These are phyloP conservation scores for Listronotus bonariensis DNA, from an alignment of 1,140 invertebrate genomes.

Conservation along the genomic window DNA sequence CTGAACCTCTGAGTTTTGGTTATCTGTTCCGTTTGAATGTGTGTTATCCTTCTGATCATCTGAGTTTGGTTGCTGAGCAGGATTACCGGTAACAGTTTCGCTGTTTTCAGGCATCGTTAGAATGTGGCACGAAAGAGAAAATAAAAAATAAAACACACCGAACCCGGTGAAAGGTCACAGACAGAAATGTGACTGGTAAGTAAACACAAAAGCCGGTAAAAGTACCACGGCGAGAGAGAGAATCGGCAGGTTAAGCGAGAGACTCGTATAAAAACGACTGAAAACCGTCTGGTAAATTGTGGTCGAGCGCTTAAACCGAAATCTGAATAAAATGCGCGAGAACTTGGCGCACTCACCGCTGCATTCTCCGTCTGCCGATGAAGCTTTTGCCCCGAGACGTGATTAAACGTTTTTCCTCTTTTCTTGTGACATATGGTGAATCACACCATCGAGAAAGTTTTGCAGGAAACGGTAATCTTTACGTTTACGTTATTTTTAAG, in stretches of 20 bases:
- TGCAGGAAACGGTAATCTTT: neutral
- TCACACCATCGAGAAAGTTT: conserved; percentile 10
- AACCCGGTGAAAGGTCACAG: conserved; percentile 1
- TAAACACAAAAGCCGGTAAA: neutral
- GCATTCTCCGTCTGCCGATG: conserved; percentile 3
- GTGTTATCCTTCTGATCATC: conserved; percentile 8
- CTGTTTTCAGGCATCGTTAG: conserved; percentile 8
- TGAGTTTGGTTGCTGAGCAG: neutral
- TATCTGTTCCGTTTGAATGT: too few species aligned
- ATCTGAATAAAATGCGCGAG: conserved; percentile 12
- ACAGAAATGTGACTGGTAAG: neutral
- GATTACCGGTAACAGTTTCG: conserved; percentile 19
- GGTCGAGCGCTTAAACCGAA: neutral
- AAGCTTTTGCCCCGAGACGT: neutral
- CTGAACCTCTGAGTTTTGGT: neutral
- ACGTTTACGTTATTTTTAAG: too few species aligned
- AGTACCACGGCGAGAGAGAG: neutral
- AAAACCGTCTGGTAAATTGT: conserved; percentile 13
- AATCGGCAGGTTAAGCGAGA: neutral
- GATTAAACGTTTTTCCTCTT: neutral
- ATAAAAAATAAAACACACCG: neutral
- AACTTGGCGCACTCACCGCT: neutral
- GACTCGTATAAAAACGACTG: conserved; percentile 10
- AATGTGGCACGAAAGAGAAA: neutral
- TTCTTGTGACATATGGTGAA: conserved; percentile 23